Evolutionary conservation across 2,888 invertebrate species (phyloP).

Genomic region (Acheta domesticus): DNA sequence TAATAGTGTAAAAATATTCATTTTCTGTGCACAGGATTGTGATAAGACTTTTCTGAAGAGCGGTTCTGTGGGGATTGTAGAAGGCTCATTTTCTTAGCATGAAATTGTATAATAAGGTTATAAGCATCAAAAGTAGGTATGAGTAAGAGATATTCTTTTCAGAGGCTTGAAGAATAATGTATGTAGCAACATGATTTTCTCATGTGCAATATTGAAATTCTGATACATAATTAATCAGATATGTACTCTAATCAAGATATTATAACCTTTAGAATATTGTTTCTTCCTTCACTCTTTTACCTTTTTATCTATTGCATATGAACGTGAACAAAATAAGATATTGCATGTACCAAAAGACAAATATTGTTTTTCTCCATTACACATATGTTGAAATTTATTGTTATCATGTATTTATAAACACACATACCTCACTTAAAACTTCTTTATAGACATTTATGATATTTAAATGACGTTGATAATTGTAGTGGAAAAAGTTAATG

Average conservation of each 20-base stretch:
- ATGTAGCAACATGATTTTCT: too few relatives aligned
- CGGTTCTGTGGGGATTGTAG: not conserved
- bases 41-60: not conserved
- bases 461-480: not conserved
- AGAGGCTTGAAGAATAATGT: too few relatives aligned
- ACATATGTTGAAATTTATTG: not conserved
- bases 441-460: not conserved
- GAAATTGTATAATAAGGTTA: not conserved
- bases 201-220: too few relatives aligned
- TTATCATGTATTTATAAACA: not conserved
- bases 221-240: too few relatives aligned
- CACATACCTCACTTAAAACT: not conserved
- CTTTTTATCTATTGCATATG: not conserved
- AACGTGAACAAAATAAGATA: too few relatives aligned
- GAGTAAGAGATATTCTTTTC: too few relatives aligned
- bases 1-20: not conserved
- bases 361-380: too few relatives aligned
- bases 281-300: not conserved
- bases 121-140: not conserved
- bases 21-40: conserved; percentile 11
- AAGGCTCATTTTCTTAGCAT: not conserved
- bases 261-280: not conserved
- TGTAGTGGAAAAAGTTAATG: not conserved
- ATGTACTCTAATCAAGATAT: not conserved
- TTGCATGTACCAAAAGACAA: too few relatives aligned